Evolutionary conservation across 2,888 invertebrate species (phyloP).

Genomic region (Drosophila hawaiiensis): DNA sequence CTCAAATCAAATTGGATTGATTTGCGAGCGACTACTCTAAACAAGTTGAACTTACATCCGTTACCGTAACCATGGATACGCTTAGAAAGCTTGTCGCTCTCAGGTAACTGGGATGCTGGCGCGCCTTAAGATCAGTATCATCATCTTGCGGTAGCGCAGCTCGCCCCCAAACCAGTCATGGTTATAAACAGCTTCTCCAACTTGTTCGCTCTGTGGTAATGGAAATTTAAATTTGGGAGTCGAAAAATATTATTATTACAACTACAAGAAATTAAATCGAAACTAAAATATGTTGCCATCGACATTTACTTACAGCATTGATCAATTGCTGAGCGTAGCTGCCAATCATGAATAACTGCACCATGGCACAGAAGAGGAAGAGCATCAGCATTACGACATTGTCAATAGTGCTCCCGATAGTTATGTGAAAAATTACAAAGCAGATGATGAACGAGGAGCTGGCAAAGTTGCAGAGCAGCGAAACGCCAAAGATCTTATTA

Average conservation of each 20-base stretch:
- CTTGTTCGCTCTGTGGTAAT: slow-evolving; percentile 69
- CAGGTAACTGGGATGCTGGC: slow-evolving; percentile 76
- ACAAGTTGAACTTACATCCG: slow-evolving; percentile 66
- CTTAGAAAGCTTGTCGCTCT: slow-evolving; percentile 76
- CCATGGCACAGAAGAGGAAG: slow-evolving; percentile 78
- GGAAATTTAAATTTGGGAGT: not conserved
- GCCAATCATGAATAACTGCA: slow-evolving; percentile 79
- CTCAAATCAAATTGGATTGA: not conserved
- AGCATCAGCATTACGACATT: slow-evolving; percentile 71
- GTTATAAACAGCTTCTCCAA: slow-evolving; percentile 76
- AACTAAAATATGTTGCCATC: not conserved
- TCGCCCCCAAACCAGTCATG: slow-evolving; percentile 77
- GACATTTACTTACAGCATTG: slow-evolving; percentile 63
- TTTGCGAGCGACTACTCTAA: not conserved
- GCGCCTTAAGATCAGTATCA: slow-evolving; percentile 76
- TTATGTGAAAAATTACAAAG: slow-evolving; percentile 82
- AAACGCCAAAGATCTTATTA: slow-evolving; percentile 79
- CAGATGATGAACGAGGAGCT: slow-evolving; percentile 82
- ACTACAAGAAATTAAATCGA: not conserved
- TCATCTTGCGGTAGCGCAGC: slow-evolving; percentile 73
- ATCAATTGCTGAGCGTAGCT: slow-evolving; percentile 78
- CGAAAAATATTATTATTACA: not conserved
- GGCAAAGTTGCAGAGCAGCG: slow-evolving; percentile 78
- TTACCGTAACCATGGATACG: slow-evolving; percentile 76
- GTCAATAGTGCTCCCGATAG: slow-evolving; percentile 70